Conservation (phyloP, 2,797 vertebrate genomes). For the Muraenolepis orangiensis region DNA sequence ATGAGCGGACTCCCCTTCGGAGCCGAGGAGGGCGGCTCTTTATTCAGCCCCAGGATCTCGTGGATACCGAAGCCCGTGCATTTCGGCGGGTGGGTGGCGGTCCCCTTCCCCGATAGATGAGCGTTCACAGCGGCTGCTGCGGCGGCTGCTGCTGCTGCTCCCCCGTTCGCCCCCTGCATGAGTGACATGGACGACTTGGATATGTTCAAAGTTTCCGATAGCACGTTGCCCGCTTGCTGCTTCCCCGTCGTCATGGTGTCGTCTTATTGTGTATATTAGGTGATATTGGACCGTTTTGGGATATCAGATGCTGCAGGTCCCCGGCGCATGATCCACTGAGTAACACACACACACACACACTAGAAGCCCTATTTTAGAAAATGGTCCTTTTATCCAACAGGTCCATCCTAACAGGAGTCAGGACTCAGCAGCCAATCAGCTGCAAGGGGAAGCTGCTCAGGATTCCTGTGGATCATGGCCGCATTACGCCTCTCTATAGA, state of each 20-base stretch:
- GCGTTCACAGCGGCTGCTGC: background rate
- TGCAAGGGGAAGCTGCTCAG: constrained; percentile 80
- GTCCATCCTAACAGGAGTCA: constrained; percentile 89
- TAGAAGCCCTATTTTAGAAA: constrained; percentile 86
- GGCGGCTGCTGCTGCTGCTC: too few species aligned
- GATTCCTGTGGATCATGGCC: constrained; percentile 79
- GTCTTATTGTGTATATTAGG: constrained; percentile 2
- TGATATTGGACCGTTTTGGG: constrained; percentile 52
- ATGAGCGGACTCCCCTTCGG: constrained; percentile 79
- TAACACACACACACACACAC: constrained; percentile 77
- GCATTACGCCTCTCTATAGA: constrained; percentile 53
- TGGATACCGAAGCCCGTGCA: constrained; percentile 98
- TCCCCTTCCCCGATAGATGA: constrained; percentile 56
- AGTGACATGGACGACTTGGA: constrained; percentile 77
- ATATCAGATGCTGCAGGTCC: constrained; percentile 77
- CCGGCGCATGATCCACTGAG: constrained; percentile 84
- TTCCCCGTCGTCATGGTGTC: constrained; percentile 89
- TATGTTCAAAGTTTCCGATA: constrained; percentile 80
- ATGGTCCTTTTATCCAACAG: constrained; percentile 97
- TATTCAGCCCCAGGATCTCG: constrained; percentile 96
- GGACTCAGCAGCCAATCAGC: constrained; percentile 91
- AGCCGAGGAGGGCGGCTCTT: constrained; percentile 83
- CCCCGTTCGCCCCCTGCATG: constrained; percentile 59
- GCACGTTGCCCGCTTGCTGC: constrained; percentile 82
- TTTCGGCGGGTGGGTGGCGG: constrained; percentile 73